Evolutionary conservation across 2,113 vertebrate species (phyloP).

Genomic region (Maccullochella peelii): DNA sequence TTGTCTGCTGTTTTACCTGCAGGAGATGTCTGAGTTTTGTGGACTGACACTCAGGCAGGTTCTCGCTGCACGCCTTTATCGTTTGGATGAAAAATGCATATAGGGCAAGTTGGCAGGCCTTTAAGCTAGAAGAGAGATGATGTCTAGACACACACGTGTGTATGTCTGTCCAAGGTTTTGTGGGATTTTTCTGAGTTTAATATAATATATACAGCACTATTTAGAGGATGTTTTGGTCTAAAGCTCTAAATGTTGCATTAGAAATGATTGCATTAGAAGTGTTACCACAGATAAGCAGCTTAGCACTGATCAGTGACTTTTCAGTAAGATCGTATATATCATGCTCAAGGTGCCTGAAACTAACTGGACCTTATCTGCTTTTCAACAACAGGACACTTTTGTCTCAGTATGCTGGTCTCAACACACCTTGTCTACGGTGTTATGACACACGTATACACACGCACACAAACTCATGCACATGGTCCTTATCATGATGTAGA

Average conservation of each 20-base stretch:
- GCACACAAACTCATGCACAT: neutral
- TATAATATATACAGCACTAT: conserved; percentile 15
- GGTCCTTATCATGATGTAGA: neutral
- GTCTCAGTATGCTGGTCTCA: neutral
- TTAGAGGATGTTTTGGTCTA: neutral
- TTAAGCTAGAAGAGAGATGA: conserved; percentile 9
- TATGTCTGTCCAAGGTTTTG: conserved; percentile 11
- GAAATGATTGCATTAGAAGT: neutral
- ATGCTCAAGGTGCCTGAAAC: neutral
- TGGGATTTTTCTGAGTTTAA: neutral
- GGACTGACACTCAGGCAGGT: conserved; percentile 56
- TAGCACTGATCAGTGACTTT: neutral
- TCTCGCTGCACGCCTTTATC: conserved; percentile 24
- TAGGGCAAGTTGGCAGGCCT: conserved; percentile 21
- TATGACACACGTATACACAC: neutral
- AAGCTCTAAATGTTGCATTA: neutral
- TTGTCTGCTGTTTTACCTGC: conserved; percentile 43
- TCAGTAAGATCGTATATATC: neutral
- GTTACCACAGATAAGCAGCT: neutral
- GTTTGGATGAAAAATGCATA: conserved; percentile 37
- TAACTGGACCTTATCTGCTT: neutral
- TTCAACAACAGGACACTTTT: neutral
- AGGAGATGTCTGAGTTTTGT: conserved; percentile 42
- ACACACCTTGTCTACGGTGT: neutral
- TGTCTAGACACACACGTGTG: conserved; percentile 19